phyloP scores from a whole-genome alignment of 2,888 invertebrate species.

The Eurytoma adleriae region DNA sequence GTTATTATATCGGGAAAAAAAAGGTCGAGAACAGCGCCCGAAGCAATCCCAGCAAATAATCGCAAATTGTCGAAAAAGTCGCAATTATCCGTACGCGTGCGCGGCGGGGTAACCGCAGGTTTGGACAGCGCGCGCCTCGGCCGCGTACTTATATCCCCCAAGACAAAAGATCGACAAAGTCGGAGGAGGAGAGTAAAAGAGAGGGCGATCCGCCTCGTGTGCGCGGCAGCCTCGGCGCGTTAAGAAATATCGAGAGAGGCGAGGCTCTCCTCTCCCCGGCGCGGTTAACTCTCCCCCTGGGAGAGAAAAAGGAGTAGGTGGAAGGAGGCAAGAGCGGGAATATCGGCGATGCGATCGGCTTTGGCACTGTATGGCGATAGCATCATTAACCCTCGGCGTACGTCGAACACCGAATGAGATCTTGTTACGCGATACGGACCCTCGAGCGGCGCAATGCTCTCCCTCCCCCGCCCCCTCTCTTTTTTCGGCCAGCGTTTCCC shows the following conservation, averaged over 20 bases:
- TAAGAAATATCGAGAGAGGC: constrained; percentile 66
- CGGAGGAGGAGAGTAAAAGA: constrained; percentile 31
- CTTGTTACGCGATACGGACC: constrained; percentile 74
- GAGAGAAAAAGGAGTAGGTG: constrained; percentile 45
- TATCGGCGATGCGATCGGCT: constrained; percentile 75
- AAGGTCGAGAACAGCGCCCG: no score
- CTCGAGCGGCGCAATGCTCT: constrained; percentile 55
- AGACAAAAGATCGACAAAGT: not conserved
- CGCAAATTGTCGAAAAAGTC: no score
- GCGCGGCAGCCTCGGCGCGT: constrained; percentile 56
- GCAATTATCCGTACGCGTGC: no score
- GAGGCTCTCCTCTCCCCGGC: not conserved
- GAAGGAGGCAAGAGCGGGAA: constrained; percentile 54
- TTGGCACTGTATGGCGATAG: constrained; percentile 75
- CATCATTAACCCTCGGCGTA: constrained; percentile 73
- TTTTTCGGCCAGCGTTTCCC: constrained; percentile 58
- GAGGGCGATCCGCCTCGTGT: constrained; percentile 33
- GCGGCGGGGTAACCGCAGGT: not conserved
- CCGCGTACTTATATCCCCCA: not conserved
- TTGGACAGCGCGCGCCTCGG: not conserved
- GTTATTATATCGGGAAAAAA: no score
- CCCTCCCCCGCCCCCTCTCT: constrained; percentile 6
- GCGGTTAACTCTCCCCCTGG: constrained; percentile 17
- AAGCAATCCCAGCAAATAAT: no score
- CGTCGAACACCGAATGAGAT: constrained; percentile 72